Evolutionary conservation across 2,113 vertebrate genomes (phyloP), one percentile per base, ranked within the genome.

Genomic region (Macheiramphus alcinus): DNA sequence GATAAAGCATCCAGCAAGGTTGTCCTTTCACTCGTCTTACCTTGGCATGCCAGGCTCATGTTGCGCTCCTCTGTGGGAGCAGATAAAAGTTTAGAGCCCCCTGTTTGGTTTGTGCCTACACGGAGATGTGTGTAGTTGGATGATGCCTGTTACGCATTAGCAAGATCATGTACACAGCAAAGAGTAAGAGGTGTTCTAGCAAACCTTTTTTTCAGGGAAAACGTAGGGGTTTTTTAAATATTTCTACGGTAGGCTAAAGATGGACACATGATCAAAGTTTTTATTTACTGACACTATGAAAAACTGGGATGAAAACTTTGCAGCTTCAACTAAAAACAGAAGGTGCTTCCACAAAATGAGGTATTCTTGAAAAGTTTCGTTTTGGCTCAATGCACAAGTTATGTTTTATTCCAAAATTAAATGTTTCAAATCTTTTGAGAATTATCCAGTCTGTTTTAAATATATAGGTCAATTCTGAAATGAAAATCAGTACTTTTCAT

Each of bases 201-300:
- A 47, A 23, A 18, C 2, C 3, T 19, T 47, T 38, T 70, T 82
- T 53, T 45, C 50, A 70, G 45, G 13, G 25, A 36, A 63, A 63
- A 7, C 6, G 0, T 8, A 6, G 4, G 3, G 1, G 0, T 3
- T 25, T 15, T 18, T 9, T 0, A 4, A 23, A 5, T 42, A 48
- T 76, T 74, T 42, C 42, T 55, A 6, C 26, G 10, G 12, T 12
- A 43, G 21, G 16, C 56, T 68, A 26, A 63, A 75, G n/a, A 16
- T 55, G 20, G n/a, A 43, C 26, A 40, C 7, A 18, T 17, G 11
- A 66, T 47, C 38, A 15, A 81, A 55, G 10, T 12, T 36, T 43
- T 66, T 70, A 29, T 56, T 85, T 61, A 42, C 12, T 53, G n/a
- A 7, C 13, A 27, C 6, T 10, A 50, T 19, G 19, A 80, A 72